A percentile compares a stretch with the other conserved stretches of the same genome.
Conservation (phyloP, 2,888 invertebrate genomes). For the Melieria picta region DNA sequence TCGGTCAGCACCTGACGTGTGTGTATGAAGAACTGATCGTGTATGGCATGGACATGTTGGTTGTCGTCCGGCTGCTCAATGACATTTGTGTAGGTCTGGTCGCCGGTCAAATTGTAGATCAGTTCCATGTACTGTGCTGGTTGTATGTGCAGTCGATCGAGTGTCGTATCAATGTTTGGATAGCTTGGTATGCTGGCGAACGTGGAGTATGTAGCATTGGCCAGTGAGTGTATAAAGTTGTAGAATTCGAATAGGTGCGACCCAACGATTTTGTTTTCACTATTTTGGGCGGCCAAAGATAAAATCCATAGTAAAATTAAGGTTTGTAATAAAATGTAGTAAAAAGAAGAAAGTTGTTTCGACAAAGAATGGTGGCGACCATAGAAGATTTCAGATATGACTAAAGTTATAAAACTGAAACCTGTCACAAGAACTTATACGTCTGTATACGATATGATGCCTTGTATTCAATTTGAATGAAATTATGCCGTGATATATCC, state of each 20-base stretch:
- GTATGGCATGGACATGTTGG: slow-evolving; percentile 48
- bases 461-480: too few relatives aligned
- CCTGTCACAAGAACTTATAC: too few relatives aligned
- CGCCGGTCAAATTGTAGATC: slow-evolving; percentile 61
- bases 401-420: too few relatives aligned
- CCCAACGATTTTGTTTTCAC: too few relatives aligned
- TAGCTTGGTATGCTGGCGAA: slow-evolving; percentile 58
- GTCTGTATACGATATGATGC: too few relatives aligned
- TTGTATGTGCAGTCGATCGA: slow-evolving; percentile 49
- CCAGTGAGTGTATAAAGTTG: slow-evolving; percentile 60
- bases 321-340: too few relatives aligned
- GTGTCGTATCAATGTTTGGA: slow-evolving; percentile 49
- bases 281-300: not conserved
- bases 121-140: slow-evolving; percentile 60
- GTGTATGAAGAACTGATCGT: slow-evolving; percentile 47
- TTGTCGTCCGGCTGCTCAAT: slow-evolving; percentile 39
- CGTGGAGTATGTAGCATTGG: slow-evolving; percentile 62
- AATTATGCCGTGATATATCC: too few relatives aligned
- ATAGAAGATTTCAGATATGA: too few relatives aligned
- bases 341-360: too few relatives aligned
- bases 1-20: slow-evolving; percentile 62
- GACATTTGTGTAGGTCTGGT: slow-evolving; percentile 42
- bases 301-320: too few relatives aligned
- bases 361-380: too few relatives aligned
- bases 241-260: slow-evolving; percentile 34